Evolutionary conservation across 2,113 vertebrate genomes (phyloP), one percentile per base, ranked within the genome.

Genomic region (Bubo bubo): DNA sequence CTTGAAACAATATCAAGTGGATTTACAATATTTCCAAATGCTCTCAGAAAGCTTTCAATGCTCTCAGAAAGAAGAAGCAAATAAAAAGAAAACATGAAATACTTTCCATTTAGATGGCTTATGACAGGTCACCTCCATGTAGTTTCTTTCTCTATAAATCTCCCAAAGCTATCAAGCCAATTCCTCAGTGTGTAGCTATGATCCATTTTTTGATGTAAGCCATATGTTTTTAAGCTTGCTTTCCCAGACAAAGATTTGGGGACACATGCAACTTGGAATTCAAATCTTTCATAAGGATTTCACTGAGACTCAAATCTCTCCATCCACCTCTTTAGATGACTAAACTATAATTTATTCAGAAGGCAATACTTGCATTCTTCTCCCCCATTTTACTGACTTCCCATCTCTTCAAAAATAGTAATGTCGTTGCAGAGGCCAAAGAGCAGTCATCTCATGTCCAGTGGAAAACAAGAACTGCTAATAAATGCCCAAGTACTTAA

Each of bases 331-430:
- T 79, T 90, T 21, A 79, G 39, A 81, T 3, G 4, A 84, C 28
- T 27, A 12, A 19, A 56, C n/a, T 79, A 21, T 17, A 89, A 89
- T n/a, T 93, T 70, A 72, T 72, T 82, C 52, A 71, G 60, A 85
- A 91, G 58, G 55, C 14, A 93, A 3, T 62, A 95, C 62, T 84
- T 83, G 71, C 77, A 91, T 87, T 95, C 70, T 90, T 96, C 60
- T 88, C 32, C 18, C 22, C 34, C 34, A 81, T 79, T 92, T 84
- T 63, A 93, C 43, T 72, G 18, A 82, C 47, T 93, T 90, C 64
- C 52, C 50, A 43, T 43, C 68, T 67, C n/a, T 84, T 84, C 84
- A 91, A 95, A 97, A 96, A 91, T 58, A 91, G 76, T 24, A 67
- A 72, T 60, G 66, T 60, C 74, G 63, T 34, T 68, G 43, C 26